Evolutionary conservation across 2,113 vertebrate species (phyloP).

Genomic region (Tetrax tetrax): DNA sequence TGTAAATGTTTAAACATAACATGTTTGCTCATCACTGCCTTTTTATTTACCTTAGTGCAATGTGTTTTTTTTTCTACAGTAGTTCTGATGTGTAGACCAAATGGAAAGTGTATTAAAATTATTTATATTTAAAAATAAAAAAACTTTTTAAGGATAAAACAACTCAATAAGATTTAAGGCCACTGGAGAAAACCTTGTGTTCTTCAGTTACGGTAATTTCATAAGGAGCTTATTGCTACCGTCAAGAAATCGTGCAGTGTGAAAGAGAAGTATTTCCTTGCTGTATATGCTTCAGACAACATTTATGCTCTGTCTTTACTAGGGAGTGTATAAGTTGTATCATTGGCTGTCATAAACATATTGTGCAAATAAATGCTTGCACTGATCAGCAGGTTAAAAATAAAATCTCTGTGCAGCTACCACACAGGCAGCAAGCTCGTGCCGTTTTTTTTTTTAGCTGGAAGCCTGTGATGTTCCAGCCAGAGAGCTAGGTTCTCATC

Average conservation of each 20-base stretch:
- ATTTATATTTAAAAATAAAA: background rate
- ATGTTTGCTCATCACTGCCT: background rate
- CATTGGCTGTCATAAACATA: background rate
- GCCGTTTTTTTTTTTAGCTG: background rate
- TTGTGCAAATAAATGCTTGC: background rate
- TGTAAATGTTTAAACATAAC: background rate
- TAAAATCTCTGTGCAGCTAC: background rate
- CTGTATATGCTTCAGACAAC: background rate
- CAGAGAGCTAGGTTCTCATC: background rate
- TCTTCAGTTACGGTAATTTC: background rate
- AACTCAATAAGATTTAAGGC: background rate
- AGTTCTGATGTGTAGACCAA: background rate
- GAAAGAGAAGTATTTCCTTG: background rate
- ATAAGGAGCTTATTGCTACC: background rate
- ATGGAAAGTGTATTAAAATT: background rate
- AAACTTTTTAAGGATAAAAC: background rate
- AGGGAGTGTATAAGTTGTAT: background rate
- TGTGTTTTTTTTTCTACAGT: background rate
- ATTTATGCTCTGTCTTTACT: background rate
- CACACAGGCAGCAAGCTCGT: background rate
- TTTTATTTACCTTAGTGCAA: background rate
- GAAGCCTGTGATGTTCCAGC: background rate
- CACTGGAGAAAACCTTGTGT: background rate
- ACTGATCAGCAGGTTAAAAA: conserved; percentile 11
- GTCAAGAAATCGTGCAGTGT: background rate